Conservation (phyloP, 2,797 vertebrate genomes). For the Schizopygopsis malacanthus region DNA sequence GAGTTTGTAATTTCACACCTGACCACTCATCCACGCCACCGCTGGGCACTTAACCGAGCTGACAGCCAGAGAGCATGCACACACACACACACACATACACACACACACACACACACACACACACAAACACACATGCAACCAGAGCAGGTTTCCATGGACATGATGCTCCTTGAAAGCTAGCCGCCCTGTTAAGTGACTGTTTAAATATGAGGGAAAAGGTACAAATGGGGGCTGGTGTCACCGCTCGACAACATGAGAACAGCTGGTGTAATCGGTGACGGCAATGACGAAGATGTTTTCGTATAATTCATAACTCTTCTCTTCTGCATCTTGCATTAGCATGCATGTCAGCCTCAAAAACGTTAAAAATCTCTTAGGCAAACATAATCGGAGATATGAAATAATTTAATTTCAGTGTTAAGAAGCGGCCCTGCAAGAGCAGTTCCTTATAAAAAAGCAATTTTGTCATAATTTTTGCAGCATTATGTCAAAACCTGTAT, state of each 20-base stretch:
- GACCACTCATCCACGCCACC: slow-evolving; percentile 70
- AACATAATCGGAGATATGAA: background rate
- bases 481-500: background rate
- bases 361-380: background rate
- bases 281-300: slow-evolving; percentile 20
- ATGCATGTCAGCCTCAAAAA: slow-evolving; percentile 12
- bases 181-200: slow-evolving; percentile 69
- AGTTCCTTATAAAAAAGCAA: background rate
- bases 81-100: background rate
- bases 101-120: background rate
- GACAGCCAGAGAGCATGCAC: slow-evolving; percentile 22
- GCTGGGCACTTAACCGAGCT: slow-evolving; percentile 61
- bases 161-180: slow-evolving; percentile 45
- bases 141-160: slow-evolving; percentile 70
- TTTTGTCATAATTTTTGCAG: background rate
- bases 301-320: slow-evolving; percentile 14
- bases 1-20: slow-evolving; percentile 80
- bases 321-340: background rate
- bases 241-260: slow-evolving; percentile 28
- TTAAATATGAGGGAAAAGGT: slow-evolving; percentile 66
- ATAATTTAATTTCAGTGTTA: background rate
- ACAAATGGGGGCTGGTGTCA: slow-evolving; percentile 41
- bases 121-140: background rate
- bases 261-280: slow-evolving; percentile 34
- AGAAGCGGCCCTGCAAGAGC: background rate